phyloP scores from a whole-genome alignment of 2,113 vertebrate genomes.

The Larimichthys crocea region DNA sequence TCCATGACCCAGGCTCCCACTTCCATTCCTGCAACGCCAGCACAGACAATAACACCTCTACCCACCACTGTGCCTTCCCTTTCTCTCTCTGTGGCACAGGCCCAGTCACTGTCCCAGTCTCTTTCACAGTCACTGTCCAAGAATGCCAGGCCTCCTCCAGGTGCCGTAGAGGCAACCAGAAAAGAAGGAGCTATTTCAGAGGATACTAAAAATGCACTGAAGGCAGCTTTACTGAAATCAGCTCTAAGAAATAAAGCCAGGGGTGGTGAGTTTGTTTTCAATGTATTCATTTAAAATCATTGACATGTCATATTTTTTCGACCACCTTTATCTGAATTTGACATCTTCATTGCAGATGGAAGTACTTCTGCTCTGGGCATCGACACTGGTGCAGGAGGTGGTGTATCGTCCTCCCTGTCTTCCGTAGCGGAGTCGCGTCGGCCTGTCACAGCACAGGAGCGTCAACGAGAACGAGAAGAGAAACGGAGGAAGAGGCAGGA shows the following conservation, averaged over 20 bases:
- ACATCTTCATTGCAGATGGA: slow-evolving; percentile 78
- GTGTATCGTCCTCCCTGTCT: slow-evolving; percentile 57
- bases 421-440: slow-evolving; percentile 82
- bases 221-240: slow-evolving; percentile 91
- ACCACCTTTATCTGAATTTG: background rate
- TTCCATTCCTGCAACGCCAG: slow-evolving; percentile 51
- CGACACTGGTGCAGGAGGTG: slow-evolving; percentile 63
- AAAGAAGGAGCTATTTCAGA: slow-evolving; percentile 93
- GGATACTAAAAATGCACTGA: slow-evolving; percentile 94
- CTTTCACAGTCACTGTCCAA: slow-evolving; percentile 83
- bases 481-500: slow-evolving; percentile 90
- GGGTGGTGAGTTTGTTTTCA: slow-evolving; percentile 84
- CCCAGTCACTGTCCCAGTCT: slow-evolving; percentile 81
- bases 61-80: slow-evolving; percentile 74
- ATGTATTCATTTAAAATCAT: background rate
- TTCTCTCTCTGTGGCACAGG: slow-evolving; percentile 81
- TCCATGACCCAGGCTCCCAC: slow-evolving; percentile 58
- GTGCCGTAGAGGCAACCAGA: slow-evolving; percentile 81
- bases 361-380: slow-evolving; percentile 57
- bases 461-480: slow-evolving; percentile 92
- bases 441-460: slow-evolving; percentile 92
- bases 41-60: slow-evolving; percentile 57
- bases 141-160: slow-evolving; percentile 64
- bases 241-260: slow-evolving; percentile 89
- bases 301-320: background rate